These are phyloP conservation scores for Orchestia grillus DNA, from an alignment of 1,140 invertebrate species.

Conservation along the genomic window DNA sequence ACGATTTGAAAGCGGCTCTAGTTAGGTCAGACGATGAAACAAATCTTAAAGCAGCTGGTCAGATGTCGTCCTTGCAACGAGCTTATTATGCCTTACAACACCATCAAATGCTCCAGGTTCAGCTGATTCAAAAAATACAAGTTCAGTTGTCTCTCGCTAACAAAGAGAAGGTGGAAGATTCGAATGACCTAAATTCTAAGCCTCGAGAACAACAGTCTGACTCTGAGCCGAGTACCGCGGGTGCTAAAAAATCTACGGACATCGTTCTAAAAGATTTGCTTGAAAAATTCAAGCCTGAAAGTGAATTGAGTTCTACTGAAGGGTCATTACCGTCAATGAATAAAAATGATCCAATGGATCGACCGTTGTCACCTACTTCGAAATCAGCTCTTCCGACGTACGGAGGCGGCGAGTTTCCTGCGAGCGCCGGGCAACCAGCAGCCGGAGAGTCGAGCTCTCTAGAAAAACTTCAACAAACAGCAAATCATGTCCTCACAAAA, in stretches of 20 bases:
- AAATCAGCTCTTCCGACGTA: conserved; percentile 60
- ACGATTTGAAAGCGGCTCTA: conserved; percentile 80
- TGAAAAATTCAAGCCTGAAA: conserved; percentile 62
- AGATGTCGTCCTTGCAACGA: conserved; percentile 89
- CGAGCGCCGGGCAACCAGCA: conserved; percentile 81
- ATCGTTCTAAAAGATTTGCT: conserved; percentile 58
- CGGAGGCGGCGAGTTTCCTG: conserved; percentile 87
- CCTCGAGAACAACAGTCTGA: neutral
- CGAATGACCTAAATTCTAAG: conserved; percentile 17
- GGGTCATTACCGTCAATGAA: neutral
- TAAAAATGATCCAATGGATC: conserved; percentile 49
- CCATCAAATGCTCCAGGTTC: conserved; percentile 93
- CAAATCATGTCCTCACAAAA: conserved; percentile 87
- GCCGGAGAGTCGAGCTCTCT: conserved; percentile 88
- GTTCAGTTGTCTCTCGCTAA: conserved; percentile 83
- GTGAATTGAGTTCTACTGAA: neutral
- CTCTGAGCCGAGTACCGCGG: neutral
- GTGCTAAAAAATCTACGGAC: conserved; percentile 54
- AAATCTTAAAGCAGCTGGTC: conserved; percentile 83
- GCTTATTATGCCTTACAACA: conserved; percentile 91
- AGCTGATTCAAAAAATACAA: conserved; percentile 91
- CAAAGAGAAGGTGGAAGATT: conserved; percentile 63
- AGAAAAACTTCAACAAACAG: conserved; percentile 90
- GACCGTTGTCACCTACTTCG: conserved; percentile 60
- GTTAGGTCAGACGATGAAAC: conserved; percentile 84